Percentiles rank a stretch among this genome's conserved stretches.
Conservation (phyloP, 2,797 vertebrate genomes). For the Huso huso region DNA sequence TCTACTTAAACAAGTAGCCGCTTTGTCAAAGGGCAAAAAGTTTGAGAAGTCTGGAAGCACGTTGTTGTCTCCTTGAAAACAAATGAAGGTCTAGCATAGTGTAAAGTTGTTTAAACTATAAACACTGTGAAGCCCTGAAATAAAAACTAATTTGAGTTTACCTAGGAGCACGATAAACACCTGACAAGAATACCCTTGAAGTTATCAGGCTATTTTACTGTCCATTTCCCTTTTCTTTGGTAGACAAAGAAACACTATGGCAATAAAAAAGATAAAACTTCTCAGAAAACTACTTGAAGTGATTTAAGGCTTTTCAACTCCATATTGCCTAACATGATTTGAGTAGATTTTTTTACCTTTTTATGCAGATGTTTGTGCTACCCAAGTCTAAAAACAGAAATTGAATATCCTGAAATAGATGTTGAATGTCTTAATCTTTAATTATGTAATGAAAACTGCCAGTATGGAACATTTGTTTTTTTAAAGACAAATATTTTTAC, state of each 20-base stretch:
- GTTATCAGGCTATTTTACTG: not conserved
- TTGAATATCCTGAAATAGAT: not conserved
- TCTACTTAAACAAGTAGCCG: conserved; percentile 94
- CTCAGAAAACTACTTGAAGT: conserved; percentile 9
- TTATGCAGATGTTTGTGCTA: not conserved
- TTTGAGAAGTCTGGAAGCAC: conserved; percentile 90
- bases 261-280: conserved; percentile 6
- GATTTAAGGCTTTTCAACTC: conserved; percentile 1
- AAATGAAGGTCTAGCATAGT: conserved; percentile 16
- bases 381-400: not conserved
- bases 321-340: not conserved
- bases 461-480: not conserved
- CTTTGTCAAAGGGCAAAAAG: conserved; percentile 97
- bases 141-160: conserved; percentile 28
- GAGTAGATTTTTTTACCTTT: not conserved
- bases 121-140: conserved; percentile 71
- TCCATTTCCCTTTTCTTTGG: not conserved
- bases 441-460: conserved; percentile 1
- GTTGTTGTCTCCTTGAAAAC: conserved; percentile 76
- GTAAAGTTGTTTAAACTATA: conserved; percentile 44
- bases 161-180: conserved; percentile 3
- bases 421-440: not conserved
- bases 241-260: conserved; percentile 10
- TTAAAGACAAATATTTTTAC: not conserved
- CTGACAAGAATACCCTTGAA: conserved; percentile 1